Conservation (phyloP, 2,797 vertebrate species). For the Myoxocephalus aenaeus region DNA sequence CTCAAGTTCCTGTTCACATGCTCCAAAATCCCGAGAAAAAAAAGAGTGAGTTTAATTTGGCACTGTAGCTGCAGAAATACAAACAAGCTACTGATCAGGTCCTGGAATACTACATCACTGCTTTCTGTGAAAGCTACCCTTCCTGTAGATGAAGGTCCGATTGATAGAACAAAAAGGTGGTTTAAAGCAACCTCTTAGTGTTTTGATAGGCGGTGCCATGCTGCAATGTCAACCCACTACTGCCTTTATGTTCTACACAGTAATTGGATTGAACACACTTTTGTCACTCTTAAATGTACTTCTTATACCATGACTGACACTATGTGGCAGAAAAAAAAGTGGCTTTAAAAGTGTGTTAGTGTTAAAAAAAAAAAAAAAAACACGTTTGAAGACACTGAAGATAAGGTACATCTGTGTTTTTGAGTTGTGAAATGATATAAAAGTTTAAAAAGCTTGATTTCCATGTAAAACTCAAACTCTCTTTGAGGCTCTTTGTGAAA, state of each 20-base stretch:
- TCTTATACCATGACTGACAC: conserved; percentile 62
- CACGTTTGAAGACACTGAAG: conserved; percentile 72
- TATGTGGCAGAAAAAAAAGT: conserved; percentile 57
- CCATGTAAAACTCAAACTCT: conserved; percentile 64
- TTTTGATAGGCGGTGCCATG: too few relatives aligned
- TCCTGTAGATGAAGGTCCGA: conserved; percentile 69
- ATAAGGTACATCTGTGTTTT: conserved; percentile 58
- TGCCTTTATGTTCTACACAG: conserved; percentile 53
- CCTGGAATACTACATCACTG: conserved; percentile 63
- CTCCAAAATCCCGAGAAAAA: conserved; percentile 46
- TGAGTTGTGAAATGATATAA: conserved; percentile 50
- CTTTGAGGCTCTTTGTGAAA: conserved; percentile 63
- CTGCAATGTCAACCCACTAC: conserved; percentile 64
- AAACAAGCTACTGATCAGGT: conserved; percentile 72
- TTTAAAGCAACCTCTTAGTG: conserved; percentile 44
- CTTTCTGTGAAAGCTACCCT: conserved; percentile 85
- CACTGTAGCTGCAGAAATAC: conserved; percentile 61
- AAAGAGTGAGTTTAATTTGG: conserved; percentile 51
- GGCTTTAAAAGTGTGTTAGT: conserved; percentile 61
- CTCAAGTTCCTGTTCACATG: conserved; percentile 50
- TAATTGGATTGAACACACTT: conserved; percentile 59
- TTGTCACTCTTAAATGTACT: conserved; percentile 55
- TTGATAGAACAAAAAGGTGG: conserved; percentile 51
- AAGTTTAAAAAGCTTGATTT: conserved; percentile 60
- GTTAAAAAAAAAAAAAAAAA: not conserved